A percentile compares a stretch with the other conserved stretches of the same genome.
Conservation (phyloP, 23 tunicate species). For the Ascidia mentula region DNA sequence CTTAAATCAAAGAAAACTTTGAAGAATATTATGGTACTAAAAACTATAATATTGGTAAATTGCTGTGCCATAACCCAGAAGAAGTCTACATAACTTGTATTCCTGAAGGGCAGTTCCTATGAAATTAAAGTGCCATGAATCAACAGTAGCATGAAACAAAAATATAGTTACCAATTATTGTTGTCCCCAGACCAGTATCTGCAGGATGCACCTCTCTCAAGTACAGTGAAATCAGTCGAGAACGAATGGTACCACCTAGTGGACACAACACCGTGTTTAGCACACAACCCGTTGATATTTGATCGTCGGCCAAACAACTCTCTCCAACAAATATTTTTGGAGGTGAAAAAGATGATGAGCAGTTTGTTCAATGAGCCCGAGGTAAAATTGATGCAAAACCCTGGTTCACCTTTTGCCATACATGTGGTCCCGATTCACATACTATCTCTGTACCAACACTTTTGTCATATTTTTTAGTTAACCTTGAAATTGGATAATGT, state of each 20-base stretch:
- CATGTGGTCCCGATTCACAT: not conserved
- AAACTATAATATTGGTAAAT: no score
- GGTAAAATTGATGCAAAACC: not conserved
- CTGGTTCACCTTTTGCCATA: not conserved
- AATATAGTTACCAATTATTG: not conserved
- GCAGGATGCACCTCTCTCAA: conserved; percentile 35
- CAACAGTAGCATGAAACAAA: no score
- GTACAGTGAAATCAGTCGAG: conserved; percentile 15
- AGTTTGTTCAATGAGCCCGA: not conserved
- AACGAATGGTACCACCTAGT: conserved; percentile 68
- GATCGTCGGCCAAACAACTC: conserved; percentile 49
- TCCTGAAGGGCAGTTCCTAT: no score
- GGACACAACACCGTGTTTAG: conserved; percentile 25
- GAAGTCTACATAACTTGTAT: no score
- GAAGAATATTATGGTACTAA: no score
- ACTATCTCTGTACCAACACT: not conserved
- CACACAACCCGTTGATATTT: conserved; percentile 42
- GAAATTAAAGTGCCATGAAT: no score
- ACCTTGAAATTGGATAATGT: not conserved
- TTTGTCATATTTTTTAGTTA: not conserved
- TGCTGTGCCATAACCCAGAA: no score
- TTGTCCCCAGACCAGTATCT: conserved; percentile 55
- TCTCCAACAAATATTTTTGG: conserved; percentile 39
- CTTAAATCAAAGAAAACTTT: no score
- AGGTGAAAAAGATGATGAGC: conserved; percentile 6